Percentiles rank a stretch among this genome's conserved stretches.
phyloP scores from a whole-genome alignment of 1,140 invertebrate genomes.

The Hypothenemus hampei region DNA sequence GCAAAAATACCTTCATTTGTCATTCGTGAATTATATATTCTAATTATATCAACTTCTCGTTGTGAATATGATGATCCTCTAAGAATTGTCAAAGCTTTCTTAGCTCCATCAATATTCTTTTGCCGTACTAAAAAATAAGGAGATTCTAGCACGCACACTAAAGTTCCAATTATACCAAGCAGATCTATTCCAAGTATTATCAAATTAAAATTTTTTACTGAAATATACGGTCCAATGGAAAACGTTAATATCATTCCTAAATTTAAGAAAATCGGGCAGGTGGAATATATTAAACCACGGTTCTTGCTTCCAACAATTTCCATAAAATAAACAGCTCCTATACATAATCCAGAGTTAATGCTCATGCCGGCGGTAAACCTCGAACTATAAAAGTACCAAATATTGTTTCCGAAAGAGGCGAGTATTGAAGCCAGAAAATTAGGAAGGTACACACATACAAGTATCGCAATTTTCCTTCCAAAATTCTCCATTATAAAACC shows the following conservation, averaged over 20 bases:
- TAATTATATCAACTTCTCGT: slow-evolving; percentile 51
- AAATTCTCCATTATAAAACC: slow-evolving; percentile 42
- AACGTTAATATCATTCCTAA: slow-evolving; percentile 45
- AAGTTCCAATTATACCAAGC: slow-evolving; percentile 47
- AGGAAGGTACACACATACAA: slow-evolving; percentile 39
- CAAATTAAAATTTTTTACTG: slow-evolving; percentile 52
- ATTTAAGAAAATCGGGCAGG: slow-evolving; percentile 20
- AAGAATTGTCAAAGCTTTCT: slow-evolving; percentile 45
- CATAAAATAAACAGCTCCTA: slow-evolving; percentile 49
- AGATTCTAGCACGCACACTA: slow-evolving; percentile 54
- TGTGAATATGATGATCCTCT: slow-evolving; percentile 30
- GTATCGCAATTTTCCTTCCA: slow-evolving; percentile 47
- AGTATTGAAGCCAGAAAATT: slow-evolving; percentile 43
- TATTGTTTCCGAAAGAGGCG: slow-evolving; percentile 43
- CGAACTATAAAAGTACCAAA: slow-evolving; percentile 15
- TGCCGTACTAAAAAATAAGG: slow-evolving; percentile 53
- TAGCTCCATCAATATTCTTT: slow-evolving; percentile 48
- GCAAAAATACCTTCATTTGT: slow-evolving; percentile 42
- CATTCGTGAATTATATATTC: slow-evolving; percentile 44
- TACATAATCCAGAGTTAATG: slow-evolving; percentile 45
- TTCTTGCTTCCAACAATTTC: slow-evolving; percentile 45
- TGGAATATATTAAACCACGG: slow-evolving; percentile 28
- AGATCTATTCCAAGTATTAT: slow-evolving; percentile 42
- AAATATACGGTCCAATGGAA: slow-evolving; percentile 52
- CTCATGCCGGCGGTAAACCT: slow-evolving; percentile 33